Evolutionary conservation across 2,113 vertebrate genomes (phyloP).

Genomic region (Tragulus kanchil): DNA sequence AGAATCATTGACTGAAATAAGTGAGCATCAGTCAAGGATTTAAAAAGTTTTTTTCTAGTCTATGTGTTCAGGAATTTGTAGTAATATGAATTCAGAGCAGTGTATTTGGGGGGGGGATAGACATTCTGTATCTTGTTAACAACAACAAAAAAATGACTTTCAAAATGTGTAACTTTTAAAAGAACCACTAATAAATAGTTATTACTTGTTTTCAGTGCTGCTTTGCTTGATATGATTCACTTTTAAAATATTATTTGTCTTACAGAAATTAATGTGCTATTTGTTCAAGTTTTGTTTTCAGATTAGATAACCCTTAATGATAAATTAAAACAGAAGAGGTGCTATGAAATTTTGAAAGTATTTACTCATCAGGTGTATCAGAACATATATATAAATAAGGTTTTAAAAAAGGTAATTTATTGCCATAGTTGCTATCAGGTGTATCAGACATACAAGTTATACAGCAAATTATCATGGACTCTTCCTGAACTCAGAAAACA

Average conservation of each 20-base stretch:
- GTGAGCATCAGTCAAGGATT: neutral
- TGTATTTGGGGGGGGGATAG: neutral
- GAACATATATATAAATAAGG: neutral
- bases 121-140: neutral
- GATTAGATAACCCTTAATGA: neutral
- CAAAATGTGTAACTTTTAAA: neutral
- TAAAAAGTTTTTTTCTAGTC: slow-evolving; percentile 23
- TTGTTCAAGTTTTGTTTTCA: slow-evolving; percentile 60
- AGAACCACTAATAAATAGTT: neutral
- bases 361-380: no score
- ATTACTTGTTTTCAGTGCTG: neutral
- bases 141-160: neutral
- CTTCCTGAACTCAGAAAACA: neutral
- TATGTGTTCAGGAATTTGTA: neutral
- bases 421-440: no score
- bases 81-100: neutral
- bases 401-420: slow-evolving; percentile 19
- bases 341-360: slow-evolving; percentile 28
- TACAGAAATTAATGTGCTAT: slow-evolving; percentile 1
- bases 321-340: slow-evolving; percentile 17
- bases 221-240: slow-evolving; percentile 5
- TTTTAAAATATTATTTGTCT: slow-evolving; percentile 18
- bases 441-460: neutral
- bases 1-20: slow-evolving; percentile 47
- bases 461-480: neutral